phyloP scores from a whole-genome alignment of 2,113 vertebrate species.

The Pomatostomus ruficeps region DNA sequence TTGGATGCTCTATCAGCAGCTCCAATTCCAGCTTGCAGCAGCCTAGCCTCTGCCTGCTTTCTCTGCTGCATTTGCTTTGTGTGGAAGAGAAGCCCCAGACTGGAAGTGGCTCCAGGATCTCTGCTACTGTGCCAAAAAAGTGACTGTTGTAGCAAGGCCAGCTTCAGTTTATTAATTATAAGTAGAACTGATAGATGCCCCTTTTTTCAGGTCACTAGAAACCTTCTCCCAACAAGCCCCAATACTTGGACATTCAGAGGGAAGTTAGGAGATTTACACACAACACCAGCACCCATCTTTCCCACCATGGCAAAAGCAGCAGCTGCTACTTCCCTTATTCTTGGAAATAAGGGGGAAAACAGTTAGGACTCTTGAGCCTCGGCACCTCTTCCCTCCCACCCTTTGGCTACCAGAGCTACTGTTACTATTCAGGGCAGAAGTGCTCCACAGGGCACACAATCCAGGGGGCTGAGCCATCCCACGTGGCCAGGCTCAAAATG shows the following conservation, averaged over 20 bases:
- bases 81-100: neutral
- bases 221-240: neutral
- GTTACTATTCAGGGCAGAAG: slow-evolving; percentile 2
- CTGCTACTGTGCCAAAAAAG: neutral
- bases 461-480: slow-evolving; percentile 18
- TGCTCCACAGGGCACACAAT: neutral
- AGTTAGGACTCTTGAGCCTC: neutral
- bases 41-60: neutral
- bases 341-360: neutral
- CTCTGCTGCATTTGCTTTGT: neutral
- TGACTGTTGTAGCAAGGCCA: neutral
- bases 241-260: neutral
- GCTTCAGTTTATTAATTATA: neutral
- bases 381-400: neutral
- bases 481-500: slow-evolving; percentile 40
- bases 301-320: neutral
- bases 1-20: neutral
- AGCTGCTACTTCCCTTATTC: neutral
- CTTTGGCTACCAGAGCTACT: neutral
- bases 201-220: neutral
- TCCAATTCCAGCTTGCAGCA: neutral
- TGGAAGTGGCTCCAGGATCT: neutral
- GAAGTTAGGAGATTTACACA: neutral
- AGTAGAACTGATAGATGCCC: neutral
- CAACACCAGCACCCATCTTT: neutral